Base-by-base conservation (phyloP, 2,113 vertebrate species). In the Tetrax tetrax region DNA sequence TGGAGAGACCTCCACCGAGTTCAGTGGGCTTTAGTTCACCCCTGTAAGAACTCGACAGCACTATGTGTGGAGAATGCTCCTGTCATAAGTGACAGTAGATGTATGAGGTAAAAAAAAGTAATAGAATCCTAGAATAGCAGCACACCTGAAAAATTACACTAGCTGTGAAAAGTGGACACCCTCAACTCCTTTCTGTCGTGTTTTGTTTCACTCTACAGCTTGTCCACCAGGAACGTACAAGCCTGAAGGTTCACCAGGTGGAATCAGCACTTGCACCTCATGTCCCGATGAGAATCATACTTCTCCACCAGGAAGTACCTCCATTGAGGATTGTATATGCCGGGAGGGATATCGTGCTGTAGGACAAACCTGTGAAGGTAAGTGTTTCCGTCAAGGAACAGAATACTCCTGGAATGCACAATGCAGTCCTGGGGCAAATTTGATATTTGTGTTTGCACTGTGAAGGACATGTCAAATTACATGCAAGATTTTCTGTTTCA, bases 151-250 rank as follows among this genome's bases (percentile, higher is more conserved):
- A 81, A 81, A 54, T 28, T 19, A 28, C 4, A 2, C 35, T 59
- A 16, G 6, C 43, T 60, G 17, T 35, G 23, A 65, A 92, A 27
- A 27, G 7, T 53, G 9, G 19, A 12, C 54, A 59, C 50, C 23
- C 41, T 47, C 17, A 85, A 61, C 22, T 80, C 35, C 9, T 78
- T 91, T 72, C 22, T 90, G 31, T 37, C n/a, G 20, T 75, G 22
- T 56, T 70, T 59, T 70, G n/a, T 80, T 88, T 83, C 88, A 7
- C 57, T 83, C n/a, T 81, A 70, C 96, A 99, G 99, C 98, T 31
- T 99, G 99, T 93, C 99, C 99, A 23, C 94, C 99, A 19, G 99
- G 99, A 64, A 99, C 99, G 0, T 99, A 99, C 87, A 99, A 99
- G 90, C 98, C 99, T 21, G 99, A 99, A 96, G 98, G 98, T 51